These are phyloP conservation scores for Eupleurogrammus muticus DNA, from an alignment of 2,797 vertebrate species.

Conservation along the genomic window DNA sequence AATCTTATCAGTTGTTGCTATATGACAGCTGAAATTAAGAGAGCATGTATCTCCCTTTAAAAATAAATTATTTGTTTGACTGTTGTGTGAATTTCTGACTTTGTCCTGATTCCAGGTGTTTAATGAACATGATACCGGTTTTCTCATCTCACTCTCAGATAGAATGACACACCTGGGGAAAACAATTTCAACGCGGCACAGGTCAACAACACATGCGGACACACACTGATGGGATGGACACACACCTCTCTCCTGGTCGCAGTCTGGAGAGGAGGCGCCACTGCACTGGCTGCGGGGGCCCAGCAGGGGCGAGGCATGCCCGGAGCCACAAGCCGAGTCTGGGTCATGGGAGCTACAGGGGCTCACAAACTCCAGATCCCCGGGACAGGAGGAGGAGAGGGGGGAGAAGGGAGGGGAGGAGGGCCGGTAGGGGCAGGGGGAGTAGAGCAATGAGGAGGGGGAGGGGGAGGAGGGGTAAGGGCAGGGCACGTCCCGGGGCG, in stretches of 20 bases:
- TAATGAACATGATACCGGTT: background rate
- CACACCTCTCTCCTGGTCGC: constrained; percentile 94
- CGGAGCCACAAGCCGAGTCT: constrained; percentile 86
- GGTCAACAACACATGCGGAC: constrained; percentile 15
- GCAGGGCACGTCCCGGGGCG: constrained; percentile 77
- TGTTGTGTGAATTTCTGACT: background rate
- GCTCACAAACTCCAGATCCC: constrained; percentile 85
- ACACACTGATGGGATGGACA: constrained; percentile 40
- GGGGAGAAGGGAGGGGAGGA: constrained; percentile 60
- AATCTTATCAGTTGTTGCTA: no score
- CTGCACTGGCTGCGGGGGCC: constrained; percentile 97
- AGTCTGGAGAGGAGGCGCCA: constrained; percentile 96
- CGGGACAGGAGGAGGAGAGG: constrained; percentile 74
- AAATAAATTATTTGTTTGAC: background rate
- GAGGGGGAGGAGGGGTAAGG: constrained; percentile 56
- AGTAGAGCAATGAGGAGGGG: constrained; percentile 48
- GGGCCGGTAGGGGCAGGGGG: constrained; percentile 59
- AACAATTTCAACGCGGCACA: background rate
- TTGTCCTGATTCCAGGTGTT: no score
- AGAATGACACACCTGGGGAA: background rate
- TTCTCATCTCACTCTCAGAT: background rate
- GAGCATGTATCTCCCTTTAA: background rate
- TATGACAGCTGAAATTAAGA: no score
- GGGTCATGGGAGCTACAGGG: constrained; percentile 68
- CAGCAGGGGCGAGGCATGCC: constrained; percentile 87